Evolutionary conservation across 2,797 vertebrate genomes (phyloP).

Genomic region (Gambusia yucatana): DNA sequence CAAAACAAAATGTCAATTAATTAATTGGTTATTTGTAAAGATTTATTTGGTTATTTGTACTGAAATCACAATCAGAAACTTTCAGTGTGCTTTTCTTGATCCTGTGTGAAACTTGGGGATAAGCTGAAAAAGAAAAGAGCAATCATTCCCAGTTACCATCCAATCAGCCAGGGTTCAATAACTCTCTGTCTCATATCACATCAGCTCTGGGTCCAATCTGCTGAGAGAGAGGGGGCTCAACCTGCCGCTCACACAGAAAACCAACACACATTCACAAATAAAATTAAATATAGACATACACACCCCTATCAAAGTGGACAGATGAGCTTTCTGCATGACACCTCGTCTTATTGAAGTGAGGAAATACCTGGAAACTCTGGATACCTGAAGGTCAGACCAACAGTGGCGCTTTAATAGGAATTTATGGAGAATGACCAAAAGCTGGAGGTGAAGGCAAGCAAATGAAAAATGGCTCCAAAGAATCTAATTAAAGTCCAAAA

Average conservation of each 20-base stretch:
- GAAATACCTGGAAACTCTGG: neutral
- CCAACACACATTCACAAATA: neutral
- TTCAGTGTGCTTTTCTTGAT: slow-evolving; percentile 5
- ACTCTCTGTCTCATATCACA: slow-evolving; percentile 67
- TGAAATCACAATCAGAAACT: neutral
- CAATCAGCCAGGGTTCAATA: slow-evolving; percentile 68
- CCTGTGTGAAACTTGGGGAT: slow-evolving; percentile 2
- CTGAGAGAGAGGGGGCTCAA: slow-evolving; percentile 41
- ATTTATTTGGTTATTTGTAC: too few relatives aligned
- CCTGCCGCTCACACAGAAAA: slow-evolving; percentile 17
- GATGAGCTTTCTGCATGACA: neutral
- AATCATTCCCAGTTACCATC: slow-evolving; percentile 62
- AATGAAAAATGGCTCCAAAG: neutral
- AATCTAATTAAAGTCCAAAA: slow-evolving; percentile 1
- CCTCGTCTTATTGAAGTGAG: neutral
- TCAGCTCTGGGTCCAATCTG: slow-evolving; percentile 60
- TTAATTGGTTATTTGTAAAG: neutral
- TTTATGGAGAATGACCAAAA: neutral
- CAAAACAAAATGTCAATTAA: too few relatives aligned
- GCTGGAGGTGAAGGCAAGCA: neutral
- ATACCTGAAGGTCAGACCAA: neutral
- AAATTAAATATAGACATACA: slow-evolving; percentile 1
- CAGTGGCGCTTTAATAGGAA: neutral
- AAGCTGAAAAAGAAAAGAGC: slow-evolving; percentile 41
- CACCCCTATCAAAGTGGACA: slow-evolving; percentile 20